Base-by-base conservation (phyloP, 2,113 vertebrate genomes). In the Sceloporus tristichus region DNA sequence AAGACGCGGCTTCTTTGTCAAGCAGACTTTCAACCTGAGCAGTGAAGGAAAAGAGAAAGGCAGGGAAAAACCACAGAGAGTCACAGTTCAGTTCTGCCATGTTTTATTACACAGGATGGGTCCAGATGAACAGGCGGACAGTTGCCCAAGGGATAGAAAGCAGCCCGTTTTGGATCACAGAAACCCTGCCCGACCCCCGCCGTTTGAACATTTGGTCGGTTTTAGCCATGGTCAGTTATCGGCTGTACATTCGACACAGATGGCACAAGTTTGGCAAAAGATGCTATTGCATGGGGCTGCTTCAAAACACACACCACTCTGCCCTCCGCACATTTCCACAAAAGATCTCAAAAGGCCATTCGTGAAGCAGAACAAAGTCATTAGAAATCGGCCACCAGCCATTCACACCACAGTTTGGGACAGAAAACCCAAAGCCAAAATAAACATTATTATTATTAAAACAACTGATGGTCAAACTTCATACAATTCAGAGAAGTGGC, bases 101-200 rank as follows among this genome's bases (percentile, higher is more conserved):
- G 95, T 98, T 98, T 85, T 98, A 99, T 98, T 99, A 98, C 98
- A 97, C 97, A 98, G 96, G 95, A 96, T 95, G 96, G 95, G 93
- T 87, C 90, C 92, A 90, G 90, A 89, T 91, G 93, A 90, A 70
- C 23, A 87, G 88, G 93, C 73, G 92, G 94, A 65, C 0, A 1
- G 13, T n/a, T 91, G 11, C 86, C 88, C 85, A 53, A 5, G 5
- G 85, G 56, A 65, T 65, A 65, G 23, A 74, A 87, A 87, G 85
- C 74, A 68, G 75, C 53, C 75, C 3, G 21, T 16, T 84, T 48
- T 13, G 2, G 29, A 68, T 79, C 82, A n/a, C 91, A 84, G 75
- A 25, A 38, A 73, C 27, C 91, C 91, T 1, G 1, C 48, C 0
- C 21, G 54, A 38, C 59, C 79, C 59, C 88, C 27, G 4, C 5